These are phyloP conservation scores for Miichthys miiuy DNA, from an alignment of 2,797 vertebrate species.

Conservation along the genomic window DNA sequence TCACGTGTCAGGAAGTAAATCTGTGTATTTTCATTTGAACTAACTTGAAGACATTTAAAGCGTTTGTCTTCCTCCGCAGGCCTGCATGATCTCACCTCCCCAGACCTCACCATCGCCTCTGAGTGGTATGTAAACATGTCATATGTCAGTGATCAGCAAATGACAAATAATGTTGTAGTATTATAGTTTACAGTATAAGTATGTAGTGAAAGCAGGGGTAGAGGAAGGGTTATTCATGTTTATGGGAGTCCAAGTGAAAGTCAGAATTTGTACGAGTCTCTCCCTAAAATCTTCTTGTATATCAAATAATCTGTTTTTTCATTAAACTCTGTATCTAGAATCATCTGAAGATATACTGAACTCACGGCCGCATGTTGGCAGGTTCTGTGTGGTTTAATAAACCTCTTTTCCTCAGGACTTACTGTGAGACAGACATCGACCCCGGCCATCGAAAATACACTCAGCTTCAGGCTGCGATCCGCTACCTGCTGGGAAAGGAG, in stretches of 20 bases:
- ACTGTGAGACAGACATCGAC: constrained; percentile 96
- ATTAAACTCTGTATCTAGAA: not conserved
- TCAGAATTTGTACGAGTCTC: not conserved
- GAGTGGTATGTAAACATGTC: constrained; percentile 88
- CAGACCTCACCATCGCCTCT: constrained; percentile 90
- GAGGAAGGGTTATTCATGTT: not conserved
- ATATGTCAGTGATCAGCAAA: not conserved
- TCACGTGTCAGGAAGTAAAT: not conserved
- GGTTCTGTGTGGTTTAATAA: not conserved
- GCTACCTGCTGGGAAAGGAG: constrained; percentile 91
- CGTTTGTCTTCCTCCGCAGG: constrained; percentile 78
- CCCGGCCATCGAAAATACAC: constrained; percentile 91
- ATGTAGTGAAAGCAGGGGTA: not conserved
- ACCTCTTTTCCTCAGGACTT: constrained; percentile 87
- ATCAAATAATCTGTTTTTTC: too few relatives aligned
- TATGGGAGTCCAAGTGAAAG: not conserved
- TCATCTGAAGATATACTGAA: not conserved
- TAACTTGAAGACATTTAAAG: not conserved
- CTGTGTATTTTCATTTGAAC: accelerated
- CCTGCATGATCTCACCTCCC: constrained; percentile 94
- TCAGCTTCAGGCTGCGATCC: constrained; percentile 91
- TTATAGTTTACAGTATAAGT: not conserved
- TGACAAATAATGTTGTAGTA: not conserved
- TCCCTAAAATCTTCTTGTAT: not conserved
- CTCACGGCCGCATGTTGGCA: not conserved